Evolutionary conservation across 2,113 vertebrate species (phyloP), one percentile per base, ranked within the genome.

Genomic region (Hippocampus zosterae): DNA sequence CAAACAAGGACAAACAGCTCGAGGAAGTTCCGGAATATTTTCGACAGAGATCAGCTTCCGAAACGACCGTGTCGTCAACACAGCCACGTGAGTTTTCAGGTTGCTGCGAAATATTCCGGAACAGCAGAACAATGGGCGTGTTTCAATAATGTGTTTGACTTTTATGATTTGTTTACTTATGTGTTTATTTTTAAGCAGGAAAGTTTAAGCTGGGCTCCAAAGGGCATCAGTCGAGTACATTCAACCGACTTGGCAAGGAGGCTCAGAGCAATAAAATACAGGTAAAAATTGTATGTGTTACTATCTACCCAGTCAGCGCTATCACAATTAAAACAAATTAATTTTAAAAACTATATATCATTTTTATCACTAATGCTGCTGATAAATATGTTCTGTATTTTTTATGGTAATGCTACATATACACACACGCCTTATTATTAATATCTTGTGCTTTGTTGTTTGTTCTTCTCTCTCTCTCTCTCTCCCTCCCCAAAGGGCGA

Each of bases 21-120:
- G 85, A 71, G 18, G 8, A 18, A 33, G 46, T 0, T 68, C 75
- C 8, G 80, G 69, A 37, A 57, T 71, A 83, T 67, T 84, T 88
- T 63, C 75, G 87, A 0, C 75, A 67, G 68, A 82, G 89, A 80
- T 91, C 90, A 1, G 42, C 73, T n/a, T 91, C 90, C 33, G 87
- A 89, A 27, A 75, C 85, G 16, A 75, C 29, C 4, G 2, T 84
- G 18, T 7, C 81, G 37, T 13, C 62, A 2, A 10, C 72, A 10
- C 80, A 85, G 73, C 70, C 73, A 55, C 73, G 90, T 90, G 70
- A 87, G 83, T 68, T 16, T 44, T 25, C 11, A 27, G 0, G 12
- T n/a, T 46, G 18, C 15, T 46, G 16, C 5, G 55, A 23, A 52
- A 55, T 13, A 19, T 10, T 52, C 9, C 48, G 8, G 23, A 1